Conservation (phyloP, 2,797 vertebrate species). For the Pogoniulus pusillus region DNA sequence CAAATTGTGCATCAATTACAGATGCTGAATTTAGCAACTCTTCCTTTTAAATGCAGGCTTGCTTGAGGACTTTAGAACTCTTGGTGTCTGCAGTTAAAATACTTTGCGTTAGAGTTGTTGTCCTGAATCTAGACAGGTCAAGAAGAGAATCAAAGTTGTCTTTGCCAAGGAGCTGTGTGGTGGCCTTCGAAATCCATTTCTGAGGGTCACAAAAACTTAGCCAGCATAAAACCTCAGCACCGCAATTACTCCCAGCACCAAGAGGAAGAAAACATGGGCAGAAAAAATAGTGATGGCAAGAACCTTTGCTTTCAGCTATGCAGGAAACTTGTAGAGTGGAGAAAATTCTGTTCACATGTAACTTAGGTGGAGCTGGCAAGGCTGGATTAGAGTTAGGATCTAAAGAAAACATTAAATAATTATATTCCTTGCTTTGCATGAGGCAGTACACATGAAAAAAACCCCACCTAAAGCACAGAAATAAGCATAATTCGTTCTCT, state of each 20-base stretch:
- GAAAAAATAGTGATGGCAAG: background rate
- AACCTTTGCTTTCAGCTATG: background rate
- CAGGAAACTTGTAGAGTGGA: background rate
- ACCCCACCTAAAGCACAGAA: constrained; percentile 39
- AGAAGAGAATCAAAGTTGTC: background rate
- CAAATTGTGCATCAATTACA: constrained; percentile 52
- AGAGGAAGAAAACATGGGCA: background rate
- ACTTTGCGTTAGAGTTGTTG: background rate
- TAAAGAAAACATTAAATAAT: constrained; percentile 60
- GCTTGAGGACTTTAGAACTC: constrained; percentile 38
- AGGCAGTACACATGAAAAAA: constrained; percentile 39
- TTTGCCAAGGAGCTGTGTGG: background rate
- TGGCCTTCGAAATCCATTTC: background rate
- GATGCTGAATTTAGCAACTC: constrained; percentile 54
- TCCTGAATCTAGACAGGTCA: background rate
- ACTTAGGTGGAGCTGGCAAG: constrained; percentile 33
- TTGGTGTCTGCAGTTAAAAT: background rate
- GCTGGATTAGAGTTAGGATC: constrained; percentile 44
- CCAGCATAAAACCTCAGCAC: background rate
- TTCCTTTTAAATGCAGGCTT: constrained; percentile 51
- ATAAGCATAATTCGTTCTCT: constrained; percentile 61
- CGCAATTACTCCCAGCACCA: background rate
- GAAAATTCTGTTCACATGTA: background rate
- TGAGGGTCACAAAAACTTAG: background rate
- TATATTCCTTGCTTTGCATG: constrained; percentile 53